Base-by-base conservation (phyloP, 2,113 vertebrate species). In the Myotis davidii region DNA sequence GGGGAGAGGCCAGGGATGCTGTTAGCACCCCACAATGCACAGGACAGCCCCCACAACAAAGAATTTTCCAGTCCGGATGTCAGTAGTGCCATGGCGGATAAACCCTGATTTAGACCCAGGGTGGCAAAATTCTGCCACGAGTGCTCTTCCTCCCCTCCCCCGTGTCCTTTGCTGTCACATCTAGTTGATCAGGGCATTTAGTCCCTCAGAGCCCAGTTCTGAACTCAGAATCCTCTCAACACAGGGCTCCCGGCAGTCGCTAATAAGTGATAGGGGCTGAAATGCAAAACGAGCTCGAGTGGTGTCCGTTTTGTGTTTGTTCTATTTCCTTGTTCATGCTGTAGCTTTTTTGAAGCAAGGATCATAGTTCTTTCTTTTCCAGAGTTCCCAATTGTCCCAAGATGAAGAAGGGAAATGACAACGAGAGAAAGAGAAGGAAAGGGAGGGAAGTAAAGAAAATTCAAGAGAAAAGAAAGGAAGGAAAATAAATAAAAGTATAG, bases 151-250 rank as follows among this genome's bases (percentile, higher is more conserved):
- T 34, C 16, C 37, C 64, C n/a, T 56, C 59, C 48, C 59, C 50
- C 20, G 39, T 78, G 96, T 94, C 95, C 96, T 94, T 29, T 45
- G 45, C 96, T 97, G 96, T 97, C 97, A 97, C 84, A 97, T 94
- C 72, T 3, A 20, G 70, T 88, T 87, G 89, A 81, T 89, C 96
- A 93, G 79, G 87, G 27, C 45, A 73, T 67, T 37, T 81, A 59
- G 67, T 52, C 65, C 94, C 87, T 84, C 42, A 9, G 64, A 96
- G 65, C 64, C 29, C 67, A 13, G 6, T 67, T 89, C 90, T 81
- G 90, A 93, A 59, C 72, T 61, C 84, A 61, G 79, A 93, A 37
- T 85, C 93, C 74, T 85, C 77, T 45, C 37, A 5, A 42, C 52
- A 18, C 84, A 45, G n/a, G 50, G 90, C 95, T 90, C 25, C 6